phyloP scores from a whole-genome alignment of 2,888 invertebrate species.

The Platycheirus rosarum region DNA sequence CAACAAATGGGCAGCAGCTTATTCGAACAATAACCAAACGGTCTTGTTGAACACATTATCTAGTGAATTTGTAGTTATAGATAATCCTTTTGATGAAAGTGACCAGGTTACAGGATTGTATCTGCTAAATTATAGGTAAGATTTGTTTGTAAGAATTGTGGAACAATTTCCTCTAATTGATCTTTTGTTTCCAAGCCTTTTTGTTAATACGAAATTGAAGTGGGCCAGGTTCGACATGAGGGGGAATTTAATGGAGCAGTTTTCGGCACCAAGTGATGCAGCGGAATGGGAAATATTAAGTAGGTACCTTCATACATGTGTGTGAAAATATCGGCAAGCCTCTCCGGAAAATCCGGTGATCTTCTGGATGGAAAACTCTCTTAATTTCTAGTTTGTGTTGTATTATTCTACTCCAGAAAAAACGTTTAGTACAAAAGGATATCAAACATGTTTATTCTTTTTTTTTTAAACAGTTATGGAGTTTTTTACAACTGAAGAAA shows the following conservation, averaged over 20 bases:
- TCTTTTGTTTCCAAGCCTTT: too few species aligned
- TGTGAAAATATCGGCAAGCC: too few species aligned
- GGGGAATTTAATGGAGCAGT: constrained; percentile 87
- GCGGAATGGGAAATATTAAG: constrained; percentile 89
- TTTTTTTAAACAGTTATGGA: constrained; percentile 85
- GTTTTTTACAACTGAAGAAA: constrained; percentile 87
- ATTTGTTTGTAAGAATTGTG: background rate
- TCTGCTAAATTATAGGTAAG: constrained; percentile 86
- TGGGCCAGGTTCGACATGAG: constrained; percentile 92
- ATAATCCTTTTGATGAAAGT: constrained; percentile 90
- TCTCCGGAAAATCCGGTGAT: too few species aligned
- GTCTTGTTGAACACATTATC: constrained; percentile 96
- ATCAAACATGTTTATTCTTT: too few species aligned
- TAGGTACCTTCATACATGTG: too few species aligned
- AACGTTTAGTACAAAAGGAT: too few species aligned
- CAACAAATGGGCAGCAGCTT: constrained; percentile 97
- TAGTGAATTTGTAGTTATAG: constrained; percentile 94
- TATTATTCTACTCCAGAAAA: too few species aligned
- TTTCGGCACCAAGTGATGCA: constrained; percentile 85
- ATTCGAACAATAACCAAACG: constrained; percentile 97
- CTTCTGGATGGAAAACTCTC: too few species aligned
- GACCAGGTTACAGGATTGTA: constrained; percentile 86
- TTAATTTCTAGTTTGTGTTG: too few species aligned
- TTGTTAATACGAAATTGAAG: constrained; percentile 89
- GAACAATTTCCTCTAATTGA: too few species aligned